These are phyloP conservation scores for Lasioglossum pauxillum DNA, from an alignment of 2,888 invertebrate species.

Conservation along the genomic window DNA sequence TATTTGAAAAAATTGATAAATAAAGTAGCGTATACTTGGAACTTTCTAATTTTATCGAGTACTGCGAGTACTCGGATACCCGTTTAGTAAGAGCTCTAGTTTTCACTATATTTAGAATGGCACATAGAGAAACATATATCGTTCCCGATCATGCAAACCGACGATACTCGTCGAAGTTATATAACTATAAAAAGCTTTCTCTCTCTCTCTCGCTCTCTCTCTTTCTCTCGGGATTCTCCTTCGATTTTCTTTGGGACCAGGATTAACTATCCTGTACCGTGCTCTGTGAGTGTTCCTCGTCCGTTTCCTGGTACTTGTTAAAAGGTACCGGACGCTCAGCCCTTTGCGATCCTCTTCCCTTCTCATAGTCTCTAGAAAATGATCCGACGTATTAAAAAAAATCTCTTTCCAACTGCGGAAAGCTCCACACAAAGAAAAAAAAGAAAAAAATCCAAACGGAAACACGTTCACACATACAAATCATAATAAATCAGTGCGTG, in stretches of 20 bases:
- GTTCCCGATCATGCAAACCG: conserved; percentile 58
- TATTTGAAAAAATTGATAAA: neutral
- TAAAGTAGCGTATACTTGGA: neutral
- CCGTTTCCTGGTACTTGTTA: conserved; percentile 50
- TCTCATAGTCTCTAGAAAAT: conserved; percentile 47
- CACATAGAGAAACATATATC: conserved; percentile 52
- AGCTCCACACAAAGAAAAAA: neutral
- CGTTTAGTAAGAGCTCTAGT: neutral
- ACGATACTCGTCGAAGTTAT: conserved; percentile 1
- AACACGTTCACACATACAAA: conserved; percentile 25
- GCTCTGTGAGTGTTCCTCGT: conserved; percentile 57
- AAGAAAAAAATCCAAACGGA: neutral
- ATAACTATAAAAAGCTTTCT: conserved; percentile 3
- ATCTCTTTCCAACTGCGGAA: conserved; percentile 12
- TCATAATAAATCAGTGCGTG: neutral
- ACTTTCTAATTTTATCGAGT: neutral
- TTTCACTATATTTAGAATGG: conserved; percentile 39
- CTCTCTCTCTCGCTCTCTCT: neutral
- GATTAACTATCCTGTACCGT: conserved; percentile 56
- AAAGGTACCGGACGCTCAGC: conserved; percentile 52
- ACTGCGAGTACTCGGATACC: neutral
- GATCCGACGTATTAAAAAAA: conserved; percentile 40
- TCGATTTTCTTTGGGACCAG: conserved; percentile 35
- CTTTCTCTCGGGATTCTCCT: conserved; percentile 15
- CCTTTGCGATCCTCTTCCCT: conserved; percentile 56